Conservation (phyloP, 1,140 invertebrate species). For the Brachystomella parvula region DNA sequence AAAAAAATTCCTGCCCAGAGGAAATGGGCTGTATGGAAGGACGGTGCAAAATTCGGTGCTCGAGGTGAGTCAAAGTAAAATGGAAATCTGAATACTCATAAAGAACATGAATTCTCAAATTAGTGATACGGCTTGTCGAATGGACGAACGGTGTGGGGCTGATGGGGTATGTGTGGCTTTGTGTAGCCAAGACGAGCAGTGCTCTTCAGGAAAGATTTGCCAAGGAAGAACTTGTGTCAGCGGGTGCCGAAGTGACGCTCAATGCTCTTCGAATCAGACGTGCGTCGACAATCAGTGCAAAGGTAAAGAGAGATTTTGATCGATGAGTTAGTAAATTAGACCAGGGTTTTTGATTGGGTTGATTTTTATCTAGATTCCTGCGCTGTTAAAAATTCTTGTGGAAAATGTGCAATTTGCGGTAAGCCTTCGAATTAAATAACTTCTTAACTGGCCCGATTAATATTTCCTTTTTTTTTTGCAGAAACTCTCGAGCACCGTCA, state of each 20-base stretch:
- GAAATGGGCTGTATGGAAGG: constrained; percentile 72
- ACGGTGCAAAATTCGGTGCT: constrained; percentile 77
- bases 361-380: not conserved
- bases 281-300: constrained; percentile 61
- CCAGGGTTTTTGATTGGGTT: too few relatives aligned
- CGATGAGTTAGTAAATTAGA: too few relatives aligned
- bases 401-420: not conserved
- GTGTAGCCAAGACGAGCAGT: not conserved
- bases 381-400: not conserved
- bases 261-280: constrained; percentile 43
- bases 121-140: not conserved
- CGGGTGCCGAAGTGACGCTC: constrained; percentile 25
- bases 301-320: not conserved
- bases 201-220: not conserved
- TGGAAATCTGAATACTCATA: too few relatives aligned
- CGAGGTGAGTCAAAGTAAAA: too few relatives aligned
- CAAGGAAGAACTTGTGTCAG: constrained; percentile 9
- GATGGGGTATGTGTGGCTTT: not conserved
- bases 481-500: not conserved
- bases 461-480: not conserved
- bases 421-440: not conserved
- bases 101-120: too few relatives aligned
- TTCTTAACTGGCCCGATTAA: not conserved
- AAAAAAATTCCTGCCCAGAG: constrained; percentile 55
- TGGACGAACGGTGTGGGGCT: not conserved